These are phyloP conservation scores for Mustelus asterias DNA, from an alignment of 2,113 vertebrate genomes.

Conservation along the genomic window DNA sequence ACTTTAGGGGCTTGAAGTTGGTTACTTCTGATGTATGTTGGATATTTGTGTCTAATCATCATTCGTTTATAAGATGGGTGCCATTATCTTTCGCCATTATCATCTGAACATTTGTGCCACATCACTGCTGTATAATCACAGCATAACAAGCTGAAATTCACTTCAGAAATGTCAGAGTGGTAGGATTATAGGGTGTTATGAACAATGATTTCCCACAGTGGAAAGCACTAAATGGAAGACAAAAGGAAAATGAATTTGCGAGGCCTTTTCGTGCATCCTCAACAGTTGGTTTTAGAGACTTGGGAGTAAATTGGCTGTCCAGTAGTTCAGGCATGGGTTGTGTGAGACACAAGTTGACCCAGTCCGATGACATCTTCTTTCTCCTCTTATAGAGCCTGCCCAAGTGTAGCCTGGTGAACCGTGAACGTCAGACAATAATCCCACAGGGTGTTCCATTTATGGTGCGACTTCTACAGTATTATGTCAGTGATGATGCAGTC, in stretches of 20 bases:
- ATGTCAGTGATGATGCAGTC: slow-evolving; percentile 83
- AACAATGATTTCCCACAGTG: background rate
- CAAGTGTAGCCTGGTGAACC: slow-evolving; percentile 75
- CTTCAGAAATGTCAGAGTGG: background rate
- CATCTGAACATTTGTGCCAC: background rate
- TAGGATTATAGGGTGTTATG: background rate
- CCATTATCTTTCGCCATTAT: background rate
- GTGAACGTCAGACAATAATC: slow-evolving; percentile 79
- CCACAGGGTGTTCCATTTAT: slow-evolving; percentile 91
- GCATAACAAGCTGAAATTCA: background rate
- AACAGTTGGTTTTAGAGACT: background rate
- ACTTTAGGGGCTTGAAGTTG: background rate
- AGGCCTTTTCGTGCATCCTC: background rate
- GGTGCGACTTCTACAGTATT: slow-evolving; percentile 85
- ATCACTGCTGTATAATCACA: background rate
- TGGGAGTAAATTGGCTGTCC: background rate
- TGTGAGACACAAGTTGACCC: background rate
- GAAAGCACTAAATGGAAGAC: background rate
- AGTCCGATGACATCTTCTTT: background rate
- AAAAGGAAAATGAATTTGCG: background rate
- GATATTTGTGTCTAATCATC: background rate
- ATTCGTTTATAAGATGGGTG: background rate
- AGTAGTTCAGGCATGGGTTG: background rate
- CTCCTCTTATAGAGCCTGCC: slow-evolving; percentile 69
- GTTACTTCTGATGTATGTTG: background rate